Evolutionary conservation across 2,797 vertebrate species (phyloP).

Genomic region (Anabas testudineus): DNA sequence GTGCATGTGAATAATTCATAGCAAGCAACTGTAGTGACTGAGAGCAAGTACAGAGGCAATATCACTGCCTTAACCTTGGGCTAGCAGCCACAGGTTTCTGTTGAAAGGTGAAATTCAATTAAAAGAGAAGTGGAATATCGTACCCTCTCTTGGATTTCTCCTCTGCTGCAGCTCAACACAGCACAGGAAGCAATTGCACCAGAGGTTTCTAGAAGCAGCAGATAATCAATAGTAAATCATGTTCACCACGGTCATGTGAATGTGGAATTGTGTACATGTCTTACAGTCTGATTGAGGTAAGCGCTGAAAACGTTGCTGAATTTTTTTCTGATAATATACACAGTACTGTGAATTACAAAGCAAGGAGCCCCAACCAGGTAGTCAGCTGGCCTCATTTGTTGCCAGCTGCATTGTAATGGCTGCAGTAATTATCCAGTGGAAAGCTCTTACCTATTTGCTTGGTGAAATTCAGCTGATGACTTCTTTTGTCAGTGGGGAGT

Average conservation of each 20-base stretch:
- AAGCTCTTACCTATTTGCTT: too few relatives aligned
- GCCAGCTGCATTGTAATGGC: too few relatives aligned
- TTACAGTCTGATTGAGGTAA: too few relatives aligned
- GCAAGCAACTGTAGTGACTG: slow-evolving; percentile 25
- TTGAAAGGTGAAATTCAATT: slow-evolving; percentile 69
- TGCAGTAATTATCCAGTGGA: too few relatives aligned
- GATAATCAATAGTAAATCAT: slow-evolving; percentile 34
- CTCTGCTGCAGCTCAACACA: slow-evolving; percentile 16
- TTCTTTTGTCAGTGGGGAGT: too few relatives aligned
- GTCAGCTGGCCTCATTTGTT: too few relatives aligned
- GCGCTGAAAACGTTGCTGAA: too few relatives aligned
- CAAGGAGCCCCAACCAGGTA: too few relatives aligned
- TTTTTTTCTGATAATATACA: neutral
- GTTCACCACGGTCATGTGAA: slow-evolving; percentile 7
- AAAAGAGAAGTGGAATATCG: slow-evolving; percentile 33
- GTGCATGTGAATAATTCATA: slow-evolving; percentile 72
- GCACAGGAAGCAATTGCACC: neutral
- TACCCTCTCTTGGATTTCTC: slow-evolving; percentile 36
- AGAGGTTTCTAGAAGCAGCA: neutral
- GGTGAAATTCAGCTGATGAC: too few relatives aligned
- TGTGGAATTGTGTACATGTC: neutral
- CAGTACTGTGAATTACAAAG: too few relatives aligned
- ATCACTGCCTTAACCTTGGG: slow-evolving; percentile 63
- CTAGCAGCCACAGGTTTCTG: slow-evolving; percentile 61
- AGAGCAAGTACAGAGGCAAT: slow-evolving; percentile 36